Base-by-base conservation (phyloP, 2,888 invertebrate species). In the Idaea aversata region DNA sequence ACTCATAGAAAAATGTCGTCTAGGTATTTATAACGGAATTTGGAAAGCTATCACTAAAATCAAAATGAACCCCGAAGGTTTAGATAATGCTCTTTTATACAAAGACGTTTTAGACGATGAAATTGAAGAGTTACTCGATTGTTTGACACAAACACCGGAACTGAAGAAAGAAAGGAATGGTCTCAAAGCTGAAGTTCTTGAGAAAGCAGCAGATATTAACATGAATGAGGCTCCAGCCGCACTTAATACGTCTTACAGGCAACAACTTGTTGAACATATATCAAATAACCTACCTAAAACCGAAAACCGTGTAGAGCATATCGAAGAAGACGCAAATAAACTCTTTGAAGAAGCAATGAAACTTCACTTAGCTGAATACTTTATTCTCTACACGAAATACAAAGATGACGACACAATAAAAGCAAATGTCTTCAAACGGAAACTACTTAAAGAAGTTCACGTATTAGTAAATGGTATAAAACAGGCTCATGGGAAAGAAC, bases 61-160 rank as follows among this genome's bases (percentile, higher is more conserved):
- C 6, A 83, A 84, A 74, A 77, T 82, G 71, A 79, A 86, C 57
- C 85, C 84, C 1, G 74, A 71, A 3, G 75, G 75, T 47, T 75
- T 81, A 64, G 59, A 71, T 6, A 84, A 90, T 65, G 74, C 76
- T 5, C 84, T 85, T 70, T 78, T 82, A 64, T 88, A 80, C 62
- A 82, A 87, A 75, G 87, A 88, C 65, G 69, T 81, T 4, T 76
- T 92, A 34, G 88, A 87, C 61, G 81, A 87, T 58, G 89, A 89
- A 68, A 73, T 91, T 15, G 90, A 88, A 70, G 77, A 79, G 13
- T 71, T 92, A 59, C 66, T 91, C 4, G 70, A 76, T 63, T 69
- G 70, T 35, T 72, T 91, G 61, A 88, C 90, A 13, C 78, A 85
- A 69, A 77, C 82, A 5, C 61, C 71, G 34, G 85, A 86, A 61